Evolutionary conservation across 2,888 invertebrate genomes (phyloP), one percentile per base, ranked within the genome.

Genomic region (Cylloceria caligata): DNA sequence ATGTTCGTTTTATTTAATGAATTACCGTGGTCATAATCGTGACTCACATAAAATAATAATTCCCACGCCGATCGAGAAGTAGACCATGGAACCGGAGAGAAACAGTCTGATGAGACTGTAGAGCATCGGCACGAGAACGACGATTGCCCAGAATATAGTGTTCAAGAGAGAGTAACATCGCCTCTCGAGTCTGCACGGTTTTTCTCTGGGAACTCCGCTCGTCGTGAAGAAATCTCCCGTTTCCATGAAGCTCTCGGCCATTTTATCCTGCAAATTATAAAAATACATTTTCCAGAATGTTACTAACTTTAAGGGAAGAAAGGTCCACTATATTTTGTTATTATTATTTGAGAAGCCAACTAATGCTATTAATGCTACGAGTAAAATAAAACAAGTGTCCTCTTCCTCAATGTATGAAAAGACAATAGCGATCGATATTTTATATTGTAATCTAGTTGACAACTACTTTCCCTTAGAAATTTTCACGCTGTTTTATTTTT

Each of bases 151-250:
- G 75, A 94, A 94, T 1, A 95, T 88, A 36, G 96, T 95, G 91
- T 97, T 97, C 11, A 97, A 76, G 36, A 97, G 92, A 0, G 96
- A 95, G 90, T 95, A 95, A 39, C 94, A 92, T 65, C 97, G 94
- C 42, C 95, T 95, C 7, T 94, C 91, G 27, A 95, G 88, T 67
- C 93, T 92, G 86, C 96, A 95, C 0, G 94, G 93, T 62, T 95
- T 94, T 24, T 95, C 93, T 88, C 95, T 94, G 85, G 95, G 94
- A 5, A 96, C 94, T 3, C 96, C 97, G 4, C 97, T 97, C 57
- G 95, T 95, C 68, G 94, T 93, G 92, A 97, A 97, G 92, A 97
- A 97, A 91, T 97, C 96, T 13, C 97, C 97, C 1, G 96, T 96
- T 89, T 95, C 94, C 19, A 94, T 86, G 90, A 96, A 97, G 81